Evolutionary conservation across 2,888 invertebrate genomes (phyloP).

Genomic region (Iselma pallidipennis): DNA sequence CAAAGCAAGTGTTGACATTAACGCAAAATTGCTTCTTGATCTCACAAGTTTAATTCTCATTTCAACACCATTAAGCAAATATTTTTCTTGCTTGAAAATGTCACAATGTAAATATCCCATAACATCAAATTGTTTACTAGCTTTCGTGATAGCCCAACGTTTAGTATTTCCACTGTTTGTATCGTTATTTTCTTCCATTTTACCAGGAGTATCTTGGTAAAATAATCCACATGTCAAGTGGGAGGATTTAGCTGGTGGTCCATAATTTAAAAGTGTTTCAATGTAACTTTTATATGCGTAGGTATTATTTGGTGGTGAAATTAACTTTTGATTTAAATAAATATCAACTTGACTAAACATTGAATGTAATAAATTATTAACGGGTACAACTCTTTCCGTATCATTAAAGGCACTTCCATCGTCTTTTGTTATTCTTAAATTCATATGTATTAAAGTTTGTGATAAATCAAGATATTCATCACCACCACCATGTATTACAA

Average conservation of each 20-base stretch:
- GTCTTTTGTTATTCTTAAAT: conserved; percentile 20
- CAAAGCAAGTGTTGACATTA: too few species aligned
- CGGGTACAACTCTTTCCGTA: neutral
- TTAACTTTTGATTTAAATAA: conserved; percentile 11
- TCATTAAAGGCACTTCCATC: conserved; percentile 4
- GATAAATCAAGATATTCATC: conserved; percentile 37
- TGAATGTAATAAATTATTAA: conserved; percentile 11
- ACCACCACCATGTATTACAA: conserved; percentile 30
- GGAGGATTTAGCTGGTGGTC: neutral
- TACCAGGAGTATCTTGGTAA: too few species aligned
- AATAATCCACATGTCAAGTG: too few species aligned
- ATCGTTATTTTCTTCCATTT: too few species aligned
- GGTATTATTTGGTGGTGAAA: conserved; percentile 10
- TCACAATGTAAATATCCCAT: too few species aligned
- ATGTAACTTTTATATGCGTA: conserved; percentile 7
- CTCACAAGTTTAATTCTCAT: too few species aligned
- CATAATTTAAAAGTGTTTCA: conserved; percentile 10
- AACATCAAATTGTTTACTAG: too few species aligned
- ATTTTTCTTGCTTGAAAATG: too few species aligned
- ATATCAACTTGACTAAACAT: conserved; percentile 14
- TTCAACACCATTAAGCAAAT: too few species aligned
- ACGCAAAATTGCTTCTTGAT: too few species aligned
- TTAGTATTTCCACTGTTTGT: too few species aligned
- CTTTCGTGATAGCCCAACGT: too few species aligned
- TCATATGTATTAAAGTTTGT: conserved; percentile 32